Evolutionary conservation across 2,113 vertebrate genomes (phyloP), one percentile per base, ranked within the genome.

Genomic region (Drymodes brunneopygia): DNA sequence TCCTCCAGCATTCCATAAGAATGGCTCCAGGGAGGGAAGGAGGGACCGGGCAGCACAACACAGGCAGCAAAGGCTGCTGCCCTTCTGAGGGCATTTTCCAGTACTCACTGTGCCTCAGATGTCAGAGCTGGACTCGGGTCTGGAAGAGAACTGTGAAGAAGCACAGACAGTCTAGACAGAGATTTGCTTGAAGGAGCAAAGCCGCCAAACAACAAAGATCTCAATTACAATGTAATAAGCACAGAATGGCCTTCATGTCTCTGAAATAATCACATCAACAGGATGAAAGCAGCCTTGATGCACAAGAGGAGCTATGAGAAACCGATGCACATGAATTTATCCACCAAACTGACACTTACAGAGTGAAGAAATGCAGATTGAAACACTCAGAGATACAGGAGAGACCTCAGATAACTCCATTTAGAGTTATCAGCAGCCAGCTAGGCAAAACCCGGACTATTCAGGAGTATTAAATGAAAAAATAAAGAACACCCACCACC

Each of bases 401-500:
- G 88, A 86, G 80, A 82, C 60, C 67, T 15, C 27, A 48, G 67
- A 33, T 71, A 88, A 94, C 72, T 83, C 79, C 60, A 47, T 9
- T 57, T 31, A n/a, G 50, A 86, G 67, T 53, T n/a, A n/a, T 40
- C 2, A 58, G 83, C 80, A 77, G 51, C 45, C 45, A 67, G 73
- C 27, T 69, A 61, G 77, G 81, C 71, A 73, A 70, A 85, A 82
- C 44, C 40, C 40, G 67, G 66, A 42, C 81, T 79, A 36, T 27
- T 92, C 71, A 58, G 38, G 51, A 88, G 18, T 5, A 65, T 80
- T 80, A 61, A 11, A 73, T 9, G 21, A 62, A 61, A 92, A 88
- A 93, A 78, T 12, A 67, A 92, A 81, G 64, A 82, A 95, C 83
- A 92, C 90, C 88, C 82, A 93, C 82, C 84, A 90, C 56, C 82